A percentile compares a stretch with the other conserved stretches of the same genome.
These are phyloP conservation scores for Regulus satrapa DNA, from an alignment of 2,113 vertebrate genomes.

Conservation along the genomic window DNA sequence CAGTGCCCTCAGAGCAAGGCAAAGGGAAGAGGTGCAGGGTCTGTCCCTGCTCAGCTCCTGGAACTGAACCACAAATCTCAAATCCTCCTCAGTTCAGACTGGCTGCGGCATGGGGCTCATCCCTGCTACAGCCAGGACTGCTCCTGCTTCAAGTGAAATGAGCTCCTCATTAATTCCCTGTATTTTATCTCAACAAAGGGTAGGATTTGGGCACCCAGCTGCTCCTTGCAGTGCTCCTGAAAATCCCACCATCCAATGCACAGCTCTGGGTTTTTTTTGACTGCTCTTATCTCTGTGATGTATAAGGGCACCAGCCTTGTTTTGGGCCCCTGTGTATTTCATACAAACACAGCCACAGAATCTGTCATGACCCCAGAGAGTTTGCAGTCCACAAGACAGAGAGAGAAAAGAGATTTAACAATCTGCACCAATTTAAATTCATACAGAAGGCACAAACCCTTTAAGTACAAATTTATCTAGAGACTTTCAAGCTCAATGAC, in stretches of 20 bases:
- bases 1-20: background rate
- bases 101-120: background rate
- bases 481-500: conserved; percentile 56
- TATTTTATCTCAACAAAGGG: background rate
- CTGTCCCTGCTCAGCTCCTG: background rate
- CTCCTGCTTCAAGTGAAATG: background rate
- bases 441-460: conserved; percentile 12
- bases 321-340: background rate
- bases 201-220: background rate
- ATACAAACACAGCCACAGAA: background rate
- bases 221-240: background rate
- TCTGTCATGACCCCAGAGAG: background rate
- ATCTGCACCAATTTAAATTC: conserved; percentile 32
- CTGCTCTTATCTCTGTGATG: background rate
- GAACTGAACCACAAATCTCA: background rate
- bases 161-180: background rate
- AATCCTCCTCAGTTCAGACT: background rate
- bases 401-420: background rate
- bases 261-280: background rate
- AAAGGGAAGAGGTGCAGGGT: background rate
- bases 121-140: background rate
- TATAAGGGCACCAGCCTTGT: background rate
- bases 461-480: conserved; percentile 52
- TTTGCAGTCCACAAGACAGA: background rate
- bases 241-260: background rate